Conservation (phyloP, 2,113 vertebrate genomes). For the Oenanthe melanoleuca region DNA sequence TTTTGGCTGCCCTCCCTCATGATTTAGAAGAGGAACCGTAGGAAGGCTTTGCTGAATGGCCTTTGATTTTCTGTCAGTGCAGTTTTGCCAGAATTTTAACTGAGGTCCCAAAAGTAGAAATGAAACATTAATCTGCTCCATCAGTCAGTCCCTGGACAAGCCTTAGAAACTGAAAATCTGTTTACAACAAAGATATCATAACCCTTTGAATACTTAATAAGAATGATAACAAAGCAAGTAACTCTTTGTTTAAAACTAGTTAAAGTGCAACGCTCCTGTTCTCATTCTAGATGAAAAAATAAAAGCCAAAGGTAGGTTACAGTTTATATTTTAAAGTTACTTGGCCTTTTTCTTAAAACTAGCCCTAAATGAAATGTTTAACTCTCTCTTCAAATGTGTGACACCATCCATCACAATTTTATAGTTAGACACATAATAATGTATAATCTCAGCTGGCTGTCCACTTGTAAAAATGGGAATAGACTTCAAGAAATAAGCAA, state of each 20-base stretch:
- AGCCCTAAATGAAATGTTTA: slow-evolving; percentile 81
- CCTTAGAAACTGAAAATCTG: slow-evolving; percentile 26
- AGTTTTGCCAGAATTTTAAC: slow-evolving; percentile 62
- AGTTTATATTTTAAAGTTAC: slow-evolving; percentile 69
- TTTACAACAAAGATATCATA: slow-evolving; percentile 51
- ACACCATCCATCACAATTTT: slow-evolving; percentile 86
- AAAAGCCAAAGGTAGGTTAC: slow-evolving; percentile 34
- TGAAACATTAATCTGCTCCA: slow-evolving; percentile 41
- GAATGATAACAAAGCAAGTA: slow-evolving; percentile 39
- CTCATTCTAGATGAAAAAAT: slow-evolving; percentile 5
- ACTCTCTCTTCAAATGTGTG: slow-evolving; percentile 79
- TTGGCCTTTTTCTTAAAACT: slow-evolving; percentile 64
- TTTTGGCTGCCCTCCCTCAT: slow-evolving; percentile 42
- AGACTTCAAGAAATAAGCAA: slow-evolving; percentile 87
- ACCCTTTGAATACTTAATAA: slow-evolving; percentile 44
- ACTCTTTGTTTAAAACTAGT: slow-evolving; percentile 21
- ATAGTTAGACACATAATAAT: slow-evolving; percentile 86
- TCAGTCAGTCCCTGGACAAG: slow-evolving; percentile 34
- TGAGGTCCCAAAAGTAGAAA: slow-evolving; percentile 3
- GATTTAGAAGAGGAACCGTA: slow-evolving; percentile 41
- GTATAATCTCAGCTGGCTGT: slow-evolving; percentile 85
- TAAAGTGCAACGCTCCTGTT: not conserved
- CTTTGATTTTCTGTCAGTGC: slow-evolving; percentile 64
- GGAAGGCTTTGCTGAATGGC: slow-evolving; percentile 49
- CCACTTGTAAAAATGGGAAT: slow-evolving; percentile 86